phyloP scores from a whole-genome alignment of 2,113 vertebrate species.

The Mastomys natalensis region DNA sequence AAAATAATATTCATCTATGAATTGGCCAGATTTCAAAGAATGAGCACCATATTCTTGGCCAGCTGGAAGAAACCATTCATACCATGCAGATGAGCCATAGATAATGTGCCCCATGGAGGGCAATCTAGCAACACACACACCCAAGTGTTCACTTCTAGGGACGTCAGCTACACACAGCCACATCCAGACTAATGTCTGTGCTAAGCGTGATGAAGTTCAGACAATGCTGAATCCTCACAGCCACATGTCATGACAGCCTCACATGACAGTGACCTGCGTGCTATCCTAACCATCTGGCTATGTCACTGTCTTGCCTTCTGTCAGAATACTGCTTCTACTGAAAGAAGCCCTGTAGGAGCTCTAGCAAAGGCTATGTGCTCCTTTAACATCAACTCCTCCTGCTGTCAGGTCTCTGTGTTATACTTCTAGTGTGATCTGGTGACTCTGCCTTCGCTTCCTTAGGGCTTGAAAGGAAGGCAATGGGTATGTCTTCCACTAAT shows the following conservation, averaged over 20 bases:
- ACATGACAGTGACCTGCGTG: neutral
- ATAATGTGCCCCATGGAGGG: neutral
- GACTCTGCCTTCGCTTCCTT: neutral
- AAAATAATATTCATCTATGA: neutral
- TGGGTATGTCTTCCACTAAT: no score
- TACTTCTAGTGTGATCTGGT: no score
- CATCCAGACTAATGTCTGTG: neutral
- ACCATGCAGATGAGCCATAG: neutral
- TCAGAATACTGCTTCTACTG: neutral
- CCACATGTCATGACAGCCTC: neutral
- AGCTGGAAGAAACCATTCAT: neutral
- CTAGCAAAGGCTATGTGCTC: neutral
- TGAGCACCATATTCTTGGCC: neutral
- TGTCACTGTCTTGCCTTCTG: neutral
- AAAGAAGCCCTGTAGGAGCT: neutral
- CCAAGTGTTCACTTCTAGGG: neutral
- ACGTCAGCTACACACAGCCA: neutral
- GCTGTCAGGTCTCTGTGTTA: neutral
- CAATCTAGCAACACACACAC: neutral
- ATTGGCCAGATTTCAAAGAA: neutral
- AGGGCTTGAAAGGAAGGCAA: neutral
- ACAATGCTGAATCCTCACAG: neutral
- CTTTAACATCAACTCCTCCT: neutral
- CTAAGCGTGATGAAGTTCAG: neutral
- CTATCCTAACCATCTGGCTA: no score